phyloP scores from a whole-genome alignment of 2,113 vertebrate genomes.

The Orthonyx spaldingii region DNA sequence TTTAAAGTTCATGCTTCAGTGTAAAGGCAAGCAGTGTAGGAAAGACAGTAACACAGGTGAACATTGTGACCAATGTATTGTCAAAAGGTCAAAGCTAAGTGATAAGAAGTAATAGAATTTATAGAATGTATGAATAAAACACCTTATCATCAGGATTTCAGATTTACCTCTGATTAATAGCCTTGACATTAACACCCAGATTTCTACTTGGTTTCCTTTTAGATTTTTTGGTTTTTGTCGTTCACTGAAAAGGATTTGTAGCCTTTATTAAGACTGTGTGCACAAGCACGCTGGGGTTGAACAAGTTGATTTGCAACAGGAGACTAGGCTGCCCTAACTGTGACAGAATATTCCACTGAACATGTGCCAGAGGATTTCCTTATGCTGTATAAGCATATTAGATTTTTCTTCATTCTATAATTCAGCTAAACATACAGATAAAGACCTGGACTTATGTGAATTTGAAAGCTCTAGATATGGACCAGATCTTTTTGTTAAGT shows the following conservation, averaged over 20 bases:
- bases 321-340: background rate
- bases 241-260: background rate
- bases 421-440: background rate
- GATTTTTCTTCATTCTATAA: background rate
- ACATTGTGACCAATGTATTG: background rate
- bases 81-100: slow-evolving; percentile 25
- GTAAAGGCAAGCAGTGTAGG: background rate
- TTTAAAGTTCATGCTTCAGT: background rate
- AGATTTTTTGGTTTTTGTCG: background rate
- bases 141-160: background rate
- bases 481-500: background rate
- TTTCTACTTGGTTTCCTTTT: background rate
- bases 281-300: background rate
- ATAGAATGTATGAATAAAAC: background rate
- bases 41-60: background rate
- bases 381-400: background rate
- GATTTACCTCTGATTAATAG: background rate
- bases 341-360: background rate
- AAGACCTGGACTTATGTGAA: background rate
- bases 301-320: background rate
- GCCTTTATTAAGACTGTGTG: background rate
- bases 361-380: background rate
- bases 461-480: background rate
- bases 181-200: background rate
- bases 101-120: slow-evolving; percentile 11